Evolutionary conservation across 1,140 invertebrate species (phyloP), one percentile per base, ranked within the genome.

Genomic region (Geopemphigus sp.): DNA sequence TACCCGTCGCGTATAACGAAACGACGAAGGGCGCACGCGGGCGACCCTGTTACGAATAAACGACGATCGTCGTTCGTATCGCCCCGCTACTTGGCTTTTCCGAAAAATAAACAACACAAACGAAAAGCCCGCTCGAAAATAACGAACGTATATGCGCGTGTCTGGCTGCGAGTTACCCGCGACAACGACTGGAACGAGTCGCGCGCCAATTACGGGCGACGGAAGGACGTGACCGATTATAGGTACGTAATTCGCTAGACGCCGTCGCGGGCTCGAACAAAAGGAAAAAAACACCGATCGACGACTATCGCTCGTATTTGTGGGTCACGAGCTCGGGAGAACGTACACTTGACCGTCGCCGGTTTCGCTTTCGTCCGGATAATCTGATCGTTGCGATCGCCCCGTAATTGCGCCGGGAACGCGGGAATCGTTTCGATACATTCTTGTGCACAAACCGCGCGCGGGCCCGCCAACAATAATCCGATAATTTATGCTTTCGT

Each of bases 181-280:
- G 24, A 61, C 24, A 61, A 26, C 26, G 6, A 8, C 26, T 17
- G 15, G 8, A 24, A 59, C 1, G 61, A 64, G 63, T 12, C 5
- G 63, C 39, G 39, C n/a, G n/a, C 63, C 63, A 64, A 64, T n/a
- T 64, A 64, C n/a, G 63, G 63, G 63, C 29, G 39, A 22, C 19
- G n/a, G 63, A 64, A 64, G 63, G 63, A 64, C 63, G n/a, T 15
- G 17, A 39, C 26, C 15, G 61, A 39, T 39, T 39, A n/a, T n/a
- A 39, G 32, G 32, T 39, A 39, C 32, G 3, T 39, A 39, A 39
- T 39, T 39, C 59, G 19, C 29, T 12, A 45, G 26, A 45, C 63
- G 63, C 24, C 24, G 57, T 61, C 57, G 24, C 24, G 32, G 1
- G 29, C n/a, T 64, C n/a, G 63, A 29, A 64, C 19, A 22, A 64